A percentile compares a stretch with the other conserved stretches of the same genome.
phyloP scores from a whole-genome alignment of 2,113 vertebrate genomes.

The Alces alces region DNA sequence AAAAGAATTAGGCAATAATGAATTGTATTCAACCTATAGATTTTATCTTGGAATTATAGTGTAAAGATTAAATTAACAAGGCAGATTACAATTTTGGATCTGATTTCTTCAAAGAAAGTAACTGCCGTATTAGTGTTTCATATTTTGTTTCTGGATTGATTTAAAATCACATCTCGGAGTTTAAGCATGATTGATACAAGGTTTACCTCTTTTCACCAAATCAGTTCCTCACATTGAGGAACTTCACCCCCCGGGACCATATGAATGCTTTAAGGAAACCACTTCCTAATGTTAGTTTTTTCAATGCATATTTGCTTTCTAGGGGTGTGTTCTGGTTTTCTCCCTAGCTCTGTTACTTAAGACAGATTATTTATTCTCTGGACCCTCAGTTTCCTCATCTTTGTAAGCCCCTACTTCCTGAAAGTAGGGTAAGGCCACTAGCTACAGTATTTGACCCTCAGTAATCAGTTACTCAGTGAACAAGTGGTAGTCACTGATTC shows the following conservation, averaged over 20 bases:
- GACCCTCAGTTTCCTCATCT: not conserved
- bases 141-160: not conserved
- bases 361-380: not conserved
- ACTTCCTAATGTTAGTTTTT: not conserved
- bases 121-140: not conserved
- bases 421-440: not conserved
- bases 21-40: not conserved
- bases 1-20: not conserved
- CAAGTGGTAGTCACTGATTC: not conserved
- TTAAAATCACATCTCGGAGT: not conserved
- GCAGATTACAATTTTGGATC: not conserved
- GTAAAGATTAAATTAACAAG: not conserved
- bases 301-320: not conserved
- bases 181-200: not conserved
- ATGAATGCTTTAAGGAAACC: constrained; percentile 22
- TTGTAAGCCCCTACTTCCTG: not conserved
- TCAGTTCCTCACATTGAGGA: not conserved
- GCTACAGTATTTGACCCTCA: not conserved
- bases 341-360: not conserved
- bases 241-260: not conserved
- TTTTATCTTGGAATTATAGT: not conserved
- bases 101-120: constrained; percentile 3
- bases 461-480: not conserved
- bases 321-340: not conserved
- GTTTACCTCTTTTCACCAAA: not conserved